Evolutionary conservation across 1,140 invertebrate genomes (phyloP).

Genomic region (Hylaeus anthracinus): DNA sequence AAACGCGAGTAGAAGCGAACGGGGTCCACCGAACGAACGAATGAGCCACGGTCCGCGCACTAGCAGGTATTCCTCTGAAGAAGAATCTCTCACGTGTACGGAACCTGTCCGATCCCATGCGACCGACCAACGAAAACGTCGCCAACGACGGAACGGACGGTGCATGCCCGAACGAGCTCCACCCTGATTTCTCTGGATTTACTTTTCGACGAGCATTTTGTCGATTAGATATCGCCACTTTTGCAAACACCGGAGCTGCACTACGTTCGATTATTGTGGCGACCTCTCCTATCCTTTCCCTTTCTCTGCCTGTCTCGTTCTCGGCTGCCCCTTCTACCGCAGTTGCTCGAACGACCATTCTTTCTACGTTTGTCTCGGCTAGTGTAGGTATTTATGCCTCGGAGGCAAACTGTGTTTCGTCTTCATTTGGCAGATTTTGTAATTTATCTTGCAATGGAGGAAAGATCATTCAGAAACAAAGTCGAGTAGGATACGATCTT

Average conservation of each 20-base stretch:
- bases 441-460: no score
- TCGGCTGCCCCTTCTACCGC: background rate
- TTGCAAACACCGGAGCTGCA: constrained; percentile 60
- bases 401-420: no score
- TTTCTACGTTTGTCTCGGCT: no score
- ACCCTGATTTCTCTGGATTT: constrained; percentile 64
- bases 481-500: no score
- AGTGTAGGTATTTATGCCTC: no score
- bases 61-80: constrained; percentile 47
- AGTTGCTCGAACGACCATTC: no score
- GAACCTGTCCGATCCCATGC: constrained; percentile 43
- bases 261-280: constrained; percentile 64
- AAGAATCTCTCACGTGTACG: constrained; percentile 50
- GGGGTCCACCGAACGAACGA: constrained; percentile 51
- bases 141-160: constrained; percentile 10
- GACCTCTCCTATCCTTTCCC: constrained; percentile 14
- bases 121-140: constrained; percentile 38
- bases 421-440: no score
- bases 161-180: constrained; percentile 49
- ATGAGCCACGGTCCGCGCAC: constrained; percentile 31
- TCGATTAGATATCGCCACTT: constrained; percentile 75
- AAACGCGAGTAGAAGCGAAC: background rate
- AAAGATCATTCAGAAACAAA: no score
- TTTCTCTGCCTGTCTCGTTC: background rate
- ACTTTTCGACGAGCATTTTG: constrained; percentile 69